Evolutionary conservation across 1,140 invertebrate species (phyloP), one percentile per base, ranked within the genome.

Genomic region (Aphidius ervi): DNA sequence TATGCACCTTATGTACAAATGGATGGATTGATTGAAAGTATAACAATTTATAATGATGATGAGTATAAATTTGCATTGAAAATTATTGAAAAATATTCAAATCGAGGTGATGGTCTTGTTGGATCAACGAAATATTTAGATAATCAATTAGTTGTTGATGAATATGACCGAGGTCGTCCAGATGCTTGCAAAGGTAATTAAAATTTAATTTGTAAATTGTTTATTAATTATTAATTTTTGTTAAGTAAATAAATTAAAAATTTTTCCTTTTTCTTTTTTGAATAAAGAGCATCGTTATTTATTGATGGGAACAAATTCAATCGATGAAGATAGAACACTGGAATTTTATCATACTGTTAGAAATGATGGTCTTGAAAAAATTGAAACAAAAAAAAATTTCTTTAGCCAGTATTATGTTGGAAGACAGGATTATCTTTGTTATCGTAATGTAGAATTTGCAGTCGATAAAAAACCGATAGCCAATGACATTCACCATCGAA

Each of bases 1-100:
- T 93, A 86, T 73, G 84, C 91, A 1, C 88, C 88, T 0, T 94
- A 93, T 70, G 80, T 85, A 4, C 82, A 88, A 65, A 78, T 75
- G 1, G 87, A 93, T 73, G 90, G 89, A 4, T 64, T 94, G 9
- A 76, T 89, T 0, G 84, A 84, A 63, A 83, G 85, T 67, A 76
- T 93, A 6, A 88, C 84, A 8, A 73, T 85, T 42, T 95, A 84
- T 67, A 79, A 85, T 0, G 87, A 93, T 73, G 85, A 87, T 49
- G 82, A 87, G 7, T 87, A 88, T 69, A 83, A 79, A 45, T 73
- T 79, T 46, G 80, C 85, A 6, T 67, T 83, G 7, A 69, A 83
- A 4, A 80, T 85, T 37, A 85, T 87, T 49, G 89, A 94, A 69
- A 85, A 83, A 71, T 95, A 85, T 74, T 74, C 83, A 47, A 84